Conservation (phyloP, 2,888 invertebrate genomes). For the Mellilla xanthometata region DNA sequence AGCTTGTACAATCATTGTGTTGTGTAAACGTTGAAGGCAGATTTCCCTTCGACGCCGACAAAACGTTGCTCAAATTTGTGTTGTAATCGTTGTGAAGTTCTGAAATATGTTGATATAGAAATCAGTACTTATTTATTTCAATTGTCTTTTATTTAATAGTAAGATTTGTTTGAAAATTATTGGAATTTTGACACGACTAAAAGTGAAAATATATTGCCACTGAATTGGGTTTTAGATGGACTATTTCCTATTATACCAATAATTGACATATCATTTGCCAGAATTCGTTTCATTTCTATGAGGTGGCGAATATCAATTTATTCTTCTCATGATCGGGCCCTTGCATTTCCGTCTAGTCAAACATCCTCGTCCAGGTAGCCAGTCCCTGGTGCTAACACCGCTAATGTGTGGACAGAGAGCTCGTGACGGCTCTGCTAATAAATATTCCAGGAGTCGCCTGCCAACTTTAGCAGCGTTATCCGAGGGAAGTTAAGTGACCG, state of each 20-base stretch:
- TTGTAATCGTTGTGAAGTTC: conserved; percentile 62
- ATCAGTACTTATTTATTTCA: background rate
- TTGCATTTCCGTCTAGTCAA: conserved; percentile 61
- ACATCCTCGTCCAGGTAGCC: conserved; percentile 67
- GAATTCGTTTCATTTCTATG: too few species aligned
- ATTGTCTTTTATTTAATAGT: background rate
- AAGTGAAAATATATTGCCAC: too few species aligned
- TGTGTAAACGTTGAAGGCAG: conserved; percentile 61
- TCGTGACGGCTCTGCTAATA: conserved; percentile 79
- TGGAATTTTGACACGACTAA: too few species aligned
- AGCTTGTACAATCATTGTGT: conserved; percentile 61
- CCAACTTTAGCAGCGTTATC: conserved; percentile 49
- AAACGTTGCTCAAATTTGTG: conserved; percentile 67
- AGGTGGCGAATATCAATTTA: conserved; percentile 24
- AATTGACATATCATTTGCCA: too few species aligned
- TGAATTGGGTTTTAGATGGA: too few species aligned
- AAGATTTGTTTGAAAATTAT: too few species aligned
- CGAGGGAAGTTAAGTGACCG: conserved; percentile 15
- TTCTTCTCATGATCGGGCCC: too few species aligned
- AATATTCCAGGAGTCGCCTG: conserved; percentile 72
- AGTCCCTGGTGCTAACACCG: conserved; percentile 70
- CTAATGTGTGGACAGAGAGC: conserved; percentile 78
- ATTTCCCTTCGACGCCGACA: conserved; percentile 73
- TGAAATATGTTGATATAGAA: conserved; percentile 63
- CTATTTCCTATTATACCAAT: too few species aligned